Evolutionary conservation across 2,888 invertebrate species (phyloP), one percentile per base, ranked within the genome.

Genomic region (Mythimna albipuncta): DNA sequence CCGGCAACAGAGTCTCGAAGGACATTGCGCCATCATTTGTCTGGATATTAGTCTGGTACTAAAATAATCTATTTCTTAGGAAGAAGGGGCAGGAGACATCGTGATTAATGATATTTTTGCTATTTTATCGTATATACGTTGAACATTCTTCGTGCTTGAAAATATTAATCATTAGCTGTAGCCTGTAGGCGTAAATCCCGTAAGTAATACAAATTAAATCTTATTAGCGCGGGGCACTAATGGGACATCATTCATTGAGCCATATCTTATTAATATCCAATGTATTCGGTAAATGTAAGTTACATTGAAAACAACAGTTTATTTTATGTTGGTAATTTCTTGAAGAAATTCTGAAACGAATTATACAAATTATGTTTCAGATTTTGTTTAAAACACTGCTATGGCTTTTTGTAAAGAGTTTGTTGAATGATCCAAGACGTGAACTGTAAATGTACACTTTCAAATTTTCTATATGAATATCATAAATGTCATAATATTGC

Each of bases 61-160:
- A n/a, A 59, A 64, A 58, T 72, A 67, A 71, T 63, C 58, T 68
- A 59, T 67, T 54, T 57, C 59, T 35, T 21, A 54, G 16, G 26
- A 61, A 66, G 35, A 63, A 44, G 44, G 57, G 54, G 55, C 35
- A 13, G 10, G 44, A 59, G 64, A 55, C 54, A 63, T 32, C 21
- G 63, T 76, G 64, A 75, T 64, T 75, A 63, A 81, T 74, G 32
- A 52, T 26, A 47, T 35, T 32, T 67, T 64, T 47, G 32, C 50
- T 21, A 65, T 35, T 74, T 44, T 52, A 32, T 50, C 58, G 47
- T 44, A 38, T 26, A 19, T 52, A 77, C 21, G 64, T 50, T 61
- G 62, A 55, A 55, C 4, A 11, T 64, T 26, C 19, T 67, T n/a
- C 32, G 35, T n/a, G 54, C 64, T 55, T 47, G 32, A 55, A n/a